Percentiles rank a stretch among this genome's conserved stretches.
phyloP scores from a whole-genome alignment of 2,888 invertebrate species.

The Sarcophaga rosellei region DNA sequence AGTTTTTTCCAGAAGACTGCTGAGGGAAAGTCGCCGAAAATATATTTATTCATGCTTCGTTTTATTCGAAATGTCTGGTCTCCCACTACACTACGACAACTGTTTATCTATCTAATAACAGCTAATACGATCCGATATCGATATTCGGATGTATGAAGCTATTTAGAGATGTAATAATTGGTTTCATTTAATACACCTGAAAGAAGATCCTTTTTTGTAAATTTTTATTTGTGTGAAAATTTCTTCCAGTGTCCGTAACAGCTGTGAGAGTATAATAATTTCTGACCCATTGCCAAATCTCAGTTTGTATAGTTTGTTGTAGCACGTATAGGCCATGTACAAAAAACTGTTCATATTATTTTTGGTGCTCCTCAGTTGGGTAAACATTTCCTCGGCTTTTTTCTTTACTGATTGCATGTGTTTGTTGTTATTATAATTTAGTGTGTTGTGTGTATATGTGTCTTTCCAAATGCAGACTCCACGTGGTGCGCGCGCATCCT shows the following conservation, averaged over 20 bases:
- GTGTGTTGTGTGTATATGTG: neutral
- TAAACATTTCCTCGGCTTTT: constrained; percentile 55
- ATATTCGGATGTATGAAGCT: too few relatives aligned
- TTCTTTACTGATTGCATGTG: constrained; percentile 40
- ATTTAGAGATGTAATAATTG: too few relatives aligned
- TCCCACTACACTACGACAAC: too few relatives aligned
- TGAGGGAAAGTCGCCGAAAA: too few relatives aligned
- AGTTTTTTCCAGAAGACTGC: too few relatives aligned
- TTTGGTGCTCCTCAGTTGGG: constrained; percentile 52
- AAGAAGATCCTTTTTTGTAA: neutral
- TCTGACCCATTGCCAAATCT: constrained; percentile 68
- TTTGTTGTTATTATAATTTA: constrained; percentile 58
- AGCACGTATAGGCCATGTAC: neutral
- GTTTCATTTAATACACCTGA: neutral
- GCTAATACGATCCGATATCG: too few relatives aligned
- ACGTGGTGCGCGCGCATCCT: constrained; percentile 82
- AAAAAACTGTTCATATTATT: constrained; percentile 35
- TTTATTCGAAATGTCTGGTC: too few relatives aligned
- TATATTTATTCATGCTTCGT: too few relatives aligned
- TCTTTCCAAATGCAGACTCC: constrained; percentile 70
- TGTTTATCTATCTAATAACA: too few relatives aligned
- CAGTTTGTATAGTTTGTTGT: constrained; percentile 10
- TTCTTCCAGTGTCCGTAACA: constrained; percentile 44
- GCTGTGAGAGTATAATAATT: constrained; percentile 60
- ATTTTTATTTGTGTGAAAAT: neutral